Evolutionary conservation across 2,888 invertebrate species (phyloP).

Genomic region (Pandemis heparana): DNA sequence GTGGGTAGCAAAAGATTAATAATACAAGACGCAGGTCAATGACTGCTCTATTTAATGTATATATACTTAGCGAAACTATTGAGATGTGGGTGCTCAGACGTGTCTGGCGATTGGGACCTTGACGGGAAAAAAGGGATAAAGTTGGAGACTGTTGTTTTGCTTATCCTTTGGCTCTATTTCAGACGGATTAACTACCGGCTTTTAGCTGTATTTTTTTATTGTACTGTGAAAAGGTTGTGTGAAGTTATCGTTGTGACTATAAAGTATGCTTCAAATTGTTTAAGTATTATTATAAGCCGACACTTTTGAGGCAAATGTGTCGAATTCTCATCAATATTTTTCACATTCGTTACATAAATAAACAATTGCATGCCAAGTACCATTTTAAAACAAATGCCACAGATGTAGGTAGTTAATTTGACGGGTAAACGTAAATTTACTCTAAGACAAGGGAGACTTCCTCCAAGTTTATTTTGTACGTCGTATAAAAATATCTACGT

Average conservation of each 20-base stretch:
- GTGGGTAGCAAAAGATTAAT: conserved; percentile 37
- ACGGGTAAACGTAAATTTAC: neutral
- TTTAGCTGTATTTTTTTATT: too few species aligned
- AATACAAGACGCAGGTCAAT: conserved; percentile 38
- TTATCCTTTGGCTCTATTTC: too few species aligned
- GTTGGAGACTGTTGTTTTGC: too few species aligned
- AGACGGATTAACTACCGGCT: too few species aligned
- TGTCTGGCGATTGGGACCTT: neutral
- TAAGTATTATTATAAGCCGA: too few species aligned
- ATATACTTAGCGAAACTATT: conserved; percentile 23
- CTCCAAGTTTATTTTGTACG: neutral
- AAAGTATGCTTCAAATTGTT: too few species aligned
- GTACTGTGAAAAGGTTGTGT: too few species aligned
- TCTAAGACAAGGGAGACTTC: neutral
- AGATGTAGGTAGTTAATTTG: neutral
- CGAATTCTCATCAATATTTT: too few species aligned
- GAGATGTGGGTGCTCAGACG: conserved; percentile 10
- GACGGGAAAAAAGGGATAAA: neutral
- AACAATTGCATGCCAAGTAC: too few species aligned
- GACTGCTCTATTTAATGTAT: conserved; percentile 38
- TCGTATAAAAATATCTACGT: neutral
- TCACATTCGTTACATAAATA: neutral
- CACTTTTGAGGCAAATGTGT: too few species aligned
- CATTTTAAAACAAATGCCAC: neutral
- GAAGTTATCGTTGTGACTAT: too few species aligned